Evolutionary conservation across 53 echinoderm and acorn worm species (phyloP).

Genomic region (Holothuria scabra): DNA sequence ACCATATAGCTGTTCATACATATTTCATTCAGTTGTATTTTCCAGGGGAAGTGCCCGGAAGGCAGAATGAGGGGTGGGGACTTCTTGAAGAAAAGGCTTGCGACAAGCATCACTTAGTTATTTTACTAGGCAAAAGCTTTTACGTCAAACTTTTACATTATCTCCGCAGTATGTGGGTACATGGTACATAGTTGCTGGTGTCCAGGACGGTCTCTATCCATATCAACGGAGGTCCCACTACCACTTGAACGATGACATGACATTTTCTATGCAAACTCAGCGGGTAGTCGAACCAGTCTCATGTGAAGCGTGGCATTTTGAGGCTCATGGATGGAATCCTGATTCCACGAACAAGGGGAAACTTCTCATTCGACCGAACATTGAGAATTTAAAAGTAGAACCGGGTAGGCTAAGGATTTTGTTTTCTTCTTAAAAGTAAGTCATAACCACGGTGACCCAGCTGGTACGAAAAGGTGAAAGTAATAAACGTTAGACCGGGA

Average conservation of each 20-base stretch:
- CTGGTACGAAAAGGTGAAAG: too few relatives aligned
- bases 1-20: too few relatives aligned
- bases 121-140: too few relatives aligned
- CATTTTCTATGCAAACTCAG: slow-evolving; percentile 68
- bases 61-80: too few relatives aligned
- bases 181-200: slow-evolving; percentile 70
- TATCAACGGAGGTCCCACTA: slow-evolving; percentile 78
- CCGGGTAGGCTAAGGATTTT: neutral
- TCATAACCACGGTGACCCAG: too few relatives aligned
- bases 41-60: too few relatives aligned
- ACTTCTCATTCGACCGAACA: slow-evolving; percentile 30
- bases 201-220: slow-evolving; percentile 67
- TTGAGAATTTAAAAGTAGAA: slow-evolving; percentile 3
- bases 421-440: too few relatives aligned
- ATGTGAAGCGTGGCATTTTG: slow-evolving; percentile 40
- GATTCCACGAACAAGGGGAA: neutral
- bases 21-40: too few relatives aligned
- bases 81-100: too few relatives aligned
- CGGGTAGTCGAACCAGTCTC: slow-evolving; percentile 48
- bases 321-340: slow-evolving; percentile 7
- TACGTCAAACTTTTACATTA: neutral
- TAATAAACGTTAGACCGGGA: too few relatives aligned
- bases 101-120: neutral
- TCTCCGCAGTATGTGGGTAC: slow-evolving; percentile 70
- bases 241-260: slow-evolving; percentile 62